These are phyloP conservation scores for Cordilura impudica DNA, from an alignment of 2,888 invertebrate species.

Conservation along the genomic window DNA sequence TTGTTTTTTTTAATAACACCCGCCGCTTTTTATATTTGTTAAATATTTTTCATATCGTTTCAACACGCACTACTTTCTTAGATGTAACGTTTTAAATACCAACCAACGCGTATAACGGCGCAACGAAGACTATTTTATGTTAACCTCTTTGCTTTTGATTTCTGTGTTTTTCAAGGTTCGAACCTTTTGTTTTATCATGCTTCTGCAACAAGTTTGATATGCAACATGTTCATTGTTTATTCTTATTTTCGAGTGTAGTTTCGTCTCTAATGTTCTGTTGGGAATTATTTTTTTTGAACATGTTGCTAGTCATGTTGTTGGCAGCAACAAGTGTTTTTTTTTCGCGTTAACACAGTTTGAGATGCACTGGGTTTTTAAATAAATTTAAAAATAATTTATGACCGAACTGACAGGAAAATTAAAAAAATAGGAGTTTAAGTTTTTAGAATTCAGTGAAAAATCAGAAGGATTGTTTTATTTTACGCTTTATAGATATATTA, in stretches of 20 bases:
- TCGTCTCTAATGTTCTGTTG: background rate
- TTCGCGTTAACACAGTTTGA: background rate
- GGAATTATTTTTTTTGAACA: background rate
- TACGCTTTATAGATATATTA: too few species aligned
- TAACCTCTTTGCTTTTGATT: constrained; percentile 52
- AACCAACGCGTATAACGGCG: constrained; percentile 60
- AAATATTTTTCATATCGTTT: background rate
- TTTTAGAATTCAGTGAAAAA: too few species aligned
- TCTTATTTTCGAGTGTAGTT: background rate
- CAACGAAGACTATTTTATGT: constrained; percentile 58
- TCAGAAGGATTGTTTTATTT: too few species aligned
- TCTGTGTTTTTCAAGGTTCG: background rate
- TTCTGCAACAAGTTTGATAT: constrained; percentile 39
- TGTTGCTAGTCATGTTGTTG: constrained; percentile 21
- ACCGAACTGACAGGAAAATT: too few species aligned
- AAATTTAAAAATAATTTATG: too few species aligned
- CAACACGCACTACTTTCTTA: constrained; percentile 25
- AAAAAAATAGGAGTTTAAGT: too few species aligned
- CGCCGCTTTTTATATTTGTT: background rate
- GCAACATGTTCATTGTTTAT: background rate
- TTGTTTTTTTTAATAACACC: background rate
- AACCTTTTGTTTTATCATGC: constrained; percentile 34
- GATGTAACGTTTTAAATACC: constrained; percentile 22
- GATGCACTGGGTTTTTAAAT: background rate
- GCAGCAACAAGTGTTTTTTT: constrained; percentile 37